Evolutionary conservation across 2,888 invertebrate species (phyloP), one percentile per base, ranked within the genome.

Genomic region (Lasioglossum leucozonium): DNA sequence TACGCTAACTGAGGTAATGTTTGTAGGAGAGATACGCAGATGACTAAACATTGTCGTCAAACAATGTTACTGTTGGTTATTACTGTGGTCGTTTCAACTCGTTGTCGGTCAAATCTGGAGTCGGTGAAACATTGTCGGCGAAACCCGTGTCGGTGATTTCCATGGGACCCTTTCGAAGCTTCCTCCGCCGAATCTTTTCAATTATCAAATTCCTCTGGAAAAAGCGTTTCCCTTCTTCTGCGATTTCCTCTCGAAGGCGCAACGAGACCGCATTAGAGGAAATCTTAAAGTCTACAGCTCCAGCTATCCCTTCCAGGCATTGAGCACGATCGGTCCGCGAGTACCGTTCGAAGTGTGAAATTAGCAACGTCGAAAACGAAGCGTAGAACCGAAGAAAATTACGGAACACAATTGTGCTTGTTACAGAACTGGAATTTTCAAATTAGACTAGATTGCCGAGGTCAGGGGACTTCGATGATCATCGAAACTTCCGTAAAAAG

Each of bases 331-430:
- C 47, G 58, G 77, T 80, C 80, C 58, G 51, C 80, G 74, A 78
- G 67, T 65, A 71, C 30, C 75, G n/a, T 65, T 76, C 62, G 69
- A 80, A 16, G 26, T 16, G 58, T 5, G 58, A 26, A 82, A 82
- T 86, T 80, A 86, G 83, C 75, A 58, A 79, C 72, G 79, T 77
- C 82, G 55, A 34, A 51, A 18, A 55, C n/a, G 51, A 72, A 11
- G 37, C 22, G 34, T 62, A 40, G 55, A 69, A 84, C 84, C 76
- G 76, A 69, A 55, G 77, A 34, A 30, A 73, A 40, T 72, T 73
- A 40, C 22, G 55, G 13, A 11, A 58, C 58, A 26, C 58, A 58
- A 26, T 58, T 26, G 58, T 58, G 26, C 26, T 26, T 26, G 58
- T 16, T 58, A 58, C 11, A 11, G 13, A 26, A 58, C 58, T 26